phyloP scores from a whole-genome alignment of 2,113 vertebrate genomes.

The Tyrannus savana region DNA sequence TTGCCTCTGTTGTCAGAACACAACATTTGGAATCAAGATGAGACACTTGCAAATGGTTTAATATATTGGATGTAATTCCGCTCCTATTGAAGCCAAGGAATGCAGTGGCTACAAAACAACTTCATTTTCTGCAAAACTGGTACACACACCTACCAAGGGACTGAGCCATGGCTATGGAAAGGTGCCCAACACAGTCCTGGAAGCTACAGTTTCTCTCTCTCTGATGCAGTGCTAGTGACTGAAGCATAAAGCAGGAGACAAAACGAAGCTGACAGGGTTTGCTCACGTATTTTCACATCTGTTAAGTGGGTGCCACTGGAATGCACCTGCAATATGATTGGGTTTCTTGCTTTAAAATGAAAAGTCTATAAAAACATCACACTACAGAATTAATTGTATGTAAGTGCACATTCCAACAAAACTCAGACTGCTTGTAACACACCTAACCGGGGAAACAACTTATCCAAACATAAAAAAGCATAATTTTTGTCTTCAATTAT shows the following conservation, averaged over 20 bases:
- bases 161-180: not conserved
- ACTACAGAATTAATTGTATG: not conserved
- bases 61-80: not conserved
- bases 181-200: not conserved
- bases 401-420: not conserved
- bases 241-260: not conserved
- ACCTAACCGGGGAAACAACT: not conserved
- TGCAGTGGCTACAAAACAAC: not conserved
- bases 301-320: not conserved
- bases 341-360: not conserved
- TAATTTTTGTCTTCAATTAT: not conserved
- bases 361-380: not conserved
- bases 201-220: not conserved
- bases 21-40: not conserved
- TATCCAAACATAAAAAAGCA: not conserved
- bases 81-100: not conserved
- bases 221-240: rapidly evolving
- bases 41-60: not conserved
- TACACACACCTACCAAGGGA: not conserved
- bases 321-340: not conserved
- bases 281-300: not conserved
- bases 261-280: not conserved
- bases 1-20: not conserved
- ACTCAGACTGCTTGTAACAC: not conserved
- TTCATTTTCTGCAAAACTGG: not conserved